Evolutionary conservation across 2,113 vertebrate species (phyloP).

Genomic region (Crotalus viridis): DNA sequence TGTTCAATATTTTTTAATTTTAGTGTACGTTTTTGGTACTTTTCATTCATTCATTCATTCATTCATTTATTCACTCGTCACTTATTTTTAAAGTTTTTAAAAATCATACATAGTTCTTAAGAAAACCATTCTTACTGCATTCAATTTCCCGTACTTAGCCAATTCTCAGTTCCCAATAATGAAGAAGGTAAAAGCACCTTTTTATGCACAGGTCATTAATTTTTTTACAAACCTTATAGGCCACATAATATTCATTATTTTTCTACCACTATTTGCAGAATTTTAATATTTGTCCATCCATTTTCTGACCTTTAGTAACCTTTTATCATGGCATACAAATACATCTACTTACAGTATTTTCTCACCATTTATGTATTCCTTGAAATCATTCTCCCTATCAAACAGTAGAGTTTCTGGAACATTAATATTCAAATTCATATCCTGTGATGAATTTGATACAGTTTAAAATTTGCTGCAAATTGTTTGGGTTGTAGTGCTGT

Average conservation of each 20-base stretch:
- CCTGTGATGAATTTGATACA: background rate
- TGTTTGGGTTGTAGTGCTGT: background rate
- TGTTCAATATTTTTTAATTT: background rate
- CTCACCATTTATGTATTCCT: background rate
- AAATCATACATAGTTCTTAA: background rate
- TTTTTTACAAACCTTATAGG: background rate
- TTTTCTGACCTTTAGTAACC: background rate
- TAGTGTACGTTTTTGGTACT: background rate
- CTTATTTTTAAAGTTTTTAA: background rate
- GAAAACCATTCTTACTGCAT: background rate
- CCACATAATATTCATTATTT: background rate
- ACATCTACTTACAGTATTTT: background rate
- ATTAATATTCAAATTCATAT: background rate
- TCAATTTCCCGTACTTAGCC: background rate
- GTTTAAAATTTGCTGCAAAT: background rate
- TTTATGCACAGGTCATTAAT: background rate
- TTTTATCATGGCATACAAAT: background rate
- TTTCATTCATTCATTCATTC: too few relatives aligned
- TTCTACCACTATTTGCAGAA: background rate
- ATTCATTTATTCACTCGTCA: background rate
- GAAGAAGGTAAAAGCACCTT: background rate
- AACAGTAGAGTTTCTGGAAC: background rate
- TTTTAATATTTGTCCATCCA: background rate
- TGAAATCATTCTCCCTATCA: background rate
- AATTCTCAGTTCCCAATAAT: background rate